Evolutionary conservation across 2,888 invertebrate genomes (phyloP), one percentile per base, ranked within the genome.

Genomic region (Anarsia innoxiella): DNA sequence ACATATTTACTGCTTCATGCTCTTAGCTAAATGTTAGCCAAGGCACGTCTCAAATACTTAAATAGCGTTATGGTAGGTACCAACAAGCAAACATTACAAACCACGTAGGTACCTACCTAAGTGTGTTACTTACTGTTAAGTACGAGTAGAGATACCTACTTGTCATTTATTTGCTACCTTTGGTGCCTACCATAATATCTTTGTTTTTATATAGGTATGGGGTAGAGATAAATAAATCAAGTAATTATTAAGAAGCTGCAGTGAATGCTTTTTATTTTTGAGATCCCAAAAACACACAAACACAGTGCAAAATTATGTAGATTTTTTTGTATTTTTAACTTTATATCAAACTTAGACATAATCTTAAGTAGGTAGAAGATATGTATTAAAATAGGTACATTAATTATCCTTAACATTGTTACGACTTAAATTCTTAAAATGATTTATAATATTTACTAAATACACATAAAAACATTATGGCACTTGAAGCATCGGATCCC

Each of bases 271-370:
- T 63, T 77, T 80, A 77, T 83, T 84, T 80, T 79, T 80, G 84
- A 83, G 83, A 85, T 84, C 83, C 77, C 84, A 84, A 85, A 84
- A 84, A 85, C 82, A 80, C 82, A 73, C 76, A 75, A 78, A 83
- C 77, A 78, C 72, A 56, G 78, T 78, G 79, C 74, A 73, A 60
- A 58, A 39, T 40, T 39, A 25, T 37, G 4, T 16, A 12, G 10
- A 19, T 36, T 31, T 36, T 33, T 31, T 25, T 28, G 10, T 32
- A 30, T 11, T 23, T 37, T 25, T 15, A 23, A 31, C 15, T 8
- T 35, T 15, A 55, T 3, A 3, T 12, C 8, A 11, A 25, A 32
- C 14, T 23, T 32, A 32, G 14, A 13, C 8, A 12, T 32, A 25
- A 3, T 12, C 2, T 23, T 23, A 8, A 19, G 19, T 19, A 19